These are phyloP conservation scores for Arrhopalites spinosus DNA, from an alignment of 2,888 invertebrate species.

Conservation along the genomic window DNA sequence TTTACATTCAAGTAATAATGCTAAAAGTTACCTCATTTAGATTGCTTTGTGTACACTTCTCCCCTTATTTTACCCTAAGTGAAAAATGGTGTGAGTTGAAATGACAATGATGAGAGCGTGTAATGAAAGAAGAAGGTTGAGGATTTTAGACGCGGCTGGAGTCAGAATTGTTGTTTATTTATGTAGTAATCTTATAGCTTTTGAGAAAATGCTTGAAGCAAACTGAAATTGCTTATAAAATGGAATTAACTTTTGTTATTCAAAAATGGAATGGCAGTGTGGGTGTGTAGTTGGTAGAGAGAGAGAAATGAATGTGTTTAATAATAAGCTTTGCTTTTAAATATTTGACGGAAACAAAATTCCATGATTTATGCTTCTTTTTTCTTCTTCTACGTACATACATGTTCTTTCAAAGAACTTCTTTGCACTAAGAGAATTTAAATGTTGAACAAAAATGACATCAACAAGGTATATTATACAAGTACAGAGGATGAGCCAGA, in stretches of 20 bases:
- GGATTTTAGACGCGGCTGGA: neutral
- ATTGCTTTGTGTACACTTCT: too few relatives aligned
- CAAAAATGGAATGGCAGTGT: neutral
- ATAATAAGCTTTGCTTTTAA: neutral
- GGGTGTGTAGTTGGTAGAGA: neutral
- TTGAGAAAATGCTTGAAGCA: neutral
- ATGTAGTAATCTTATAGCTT: neutral
- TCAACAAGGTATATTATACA: too few relatives aligned
- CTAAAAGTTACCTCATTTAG: too few relatives aligned
- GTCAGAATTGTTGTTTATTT: neutral
- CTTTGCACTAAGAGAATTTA: too few relatives aligned
- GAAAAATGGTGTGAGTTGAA: neutral
- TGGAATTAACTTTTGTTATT: slow-evolving; percentile 9
- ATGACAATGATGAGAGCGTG: neutral
- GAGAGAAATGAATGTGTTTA: neutral
- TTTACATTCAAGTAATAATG: too few relatives aligned
- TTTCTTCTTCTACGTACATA: too few relatives aligned
- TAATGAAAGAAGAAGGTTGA: neutral
- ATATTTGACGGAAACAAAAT: neutral
- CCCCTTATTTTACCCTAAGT: neutral
- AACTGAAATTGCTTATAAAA: neutral
- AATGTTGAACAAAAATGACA: too few relatives aligned
- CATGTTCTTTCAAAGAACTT: too few relatives aligned
- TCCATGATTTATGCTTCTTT: slow-evolving; percentile 8
- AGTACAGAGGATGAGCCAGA: too few relatives aligned